Conservation (phyloP, 1,140 invertebrate species). For the Penaeus chinensis region DNA sequence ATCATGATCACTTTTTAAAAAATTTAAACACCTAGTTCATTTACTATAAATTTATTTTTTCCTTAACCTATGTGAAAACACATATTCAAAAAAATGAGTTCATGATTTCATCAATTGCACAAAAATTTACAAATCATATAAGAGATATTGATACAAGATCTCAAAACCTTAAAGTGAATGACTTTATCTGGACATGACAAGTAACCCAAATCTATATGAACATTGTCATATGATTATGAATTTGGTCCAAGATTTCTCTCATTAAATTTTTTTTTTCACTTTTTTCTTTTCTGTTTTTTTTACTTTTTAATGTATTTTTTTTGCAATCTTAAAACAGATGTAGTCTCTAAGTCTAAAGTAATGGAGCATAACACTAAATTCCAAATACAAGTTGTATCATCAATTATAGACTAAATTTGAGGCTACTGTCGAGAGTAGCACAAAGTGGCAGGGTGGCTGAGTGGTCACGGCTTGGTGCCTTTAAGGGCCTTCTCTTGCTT, state of each 20-base stretch:
- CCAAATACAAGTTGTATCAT: conserved; percentile 51
- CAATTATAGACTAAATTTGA: conserved; percentile 19
- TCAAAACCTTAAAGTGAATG: conserved; percentile 58
- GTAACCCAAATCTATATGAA: conserved; percentile 13
- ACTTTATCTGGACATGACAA: conserved; percentile 54
- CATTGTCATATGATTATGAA: conserved; percentile 39
- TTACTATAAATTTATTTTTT: conserved; percentile 61
- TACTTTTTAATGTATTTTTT: conserved; percentile 23
- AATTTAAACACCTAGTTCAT: conserved; percentile 57
- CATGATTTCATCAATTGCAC: conserved; percentile 59
- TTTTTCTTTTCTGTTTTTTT: conserved; percentile 21
- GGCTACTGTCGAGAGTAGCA: conserved; percentile 47
- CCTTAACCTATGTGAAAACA: conserved; percentile 60
- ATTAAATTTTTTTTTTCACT: conserved; percentile 9
- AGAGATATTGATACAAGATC: conserved; percentile 63
- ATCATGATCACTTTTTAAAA: conserved; percentile 47
- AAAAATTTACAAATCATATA: conserved; percentile 30
- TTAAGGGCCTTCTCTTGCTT: conserved; percentile 33
- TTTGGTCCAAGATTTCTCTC: conserved; percentile 23
- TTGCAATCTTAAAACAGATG: no score
- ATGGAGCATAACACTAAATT: conserved; percentile 51
- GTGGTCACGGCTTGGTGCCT: conserved; percentile 55
- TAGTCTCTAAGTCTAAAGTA: conserved; percentile 43
- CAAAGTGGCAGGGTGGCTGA: conserved; percentile 53
- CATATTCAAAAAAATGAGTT: conserved; percentile 43